Evolutionary conservation across 2,888 invertebrate species (phyloP), one percentile per base, ranked within the genome.

Genomic region (Nomada ruficornis): DNA sequence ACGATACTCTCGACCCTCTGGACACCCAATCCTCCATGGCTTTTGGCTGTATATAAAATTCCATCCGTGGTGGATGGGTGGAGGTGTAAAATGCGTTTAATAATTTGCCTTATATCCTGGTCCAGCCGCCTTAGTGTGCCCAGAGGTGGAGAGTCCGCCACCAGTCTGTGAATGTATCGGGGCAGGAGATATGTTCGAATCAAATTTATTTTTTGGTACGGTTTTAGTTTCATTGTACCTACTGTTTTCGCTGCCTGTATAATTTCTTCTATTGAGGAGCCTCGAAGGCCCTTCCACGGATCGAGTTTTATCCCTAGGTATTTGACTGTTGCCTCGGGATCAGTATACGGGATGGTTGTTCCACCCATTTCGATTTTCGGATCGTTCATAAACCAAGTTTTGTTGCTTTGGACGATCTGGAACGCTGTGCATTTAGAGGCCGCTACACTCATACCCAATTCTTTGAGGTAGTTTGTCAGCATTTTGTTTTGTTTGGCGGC

Each of bases 371-470:
- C 5, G 0, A 87, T 10, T 0, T 54, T 0, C 0, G 86, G 86
- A 20, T 87, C 69, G 1, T 0, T 5, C 0, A 84, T 0, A 5
- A 23, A 80, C 76, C 80, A 87, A 0, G 82, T 77, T 0, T 86
- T 83, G 0, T 55, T 18, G 0, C 36, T 57, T 0, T 68, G 0
- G 0, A 20, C 2, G 0, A 84, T 72, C 2, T 71, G 3, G 15
- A 89, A 83, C 0, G 80, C 0, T 0, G 10, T 2, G 20, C 87
- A 86, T 47, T 89, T 88, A 0, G 29, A 10, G 0, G 72, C 47
- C 0, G 7, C 0, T 9, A 29, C 5, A 4, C 29, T 29, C 29
- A 29, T 29, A 0, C 29, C 29, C 3, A 29, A 4, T 0, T 29
- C 2, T 0, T 0, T 1, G 0, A 89, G 23, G 15, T 71, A 77